Base-by-base conservation (phyloP, 2,113 vertebrate genomes). In the Entosphenus tridentatus region DNA sequence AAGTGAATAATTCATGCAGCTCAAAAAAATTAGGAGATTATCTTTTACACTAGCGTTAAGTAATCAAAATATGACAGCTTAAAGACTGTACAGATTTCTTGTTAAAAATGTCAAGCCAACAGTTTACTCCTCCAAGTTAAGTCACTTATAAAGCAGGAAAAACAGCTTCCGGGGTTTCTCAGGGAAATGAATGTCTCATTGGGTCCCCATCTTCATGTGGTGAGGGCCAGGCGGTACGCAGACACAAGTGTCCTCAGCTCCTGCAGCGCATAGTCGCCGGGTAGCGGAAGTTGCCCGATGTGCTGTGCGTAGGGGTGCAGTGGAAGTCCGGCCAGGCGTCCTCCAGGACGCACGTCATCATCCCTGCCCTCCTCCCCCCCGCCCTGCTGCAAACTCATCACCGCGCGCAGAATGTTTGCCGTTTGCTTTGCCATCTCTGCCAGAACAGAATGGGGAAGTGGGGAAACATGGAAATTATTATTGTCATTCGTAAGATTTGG, bases 401-500 rank as follows among this genome's bases (percentile, higher is more conserved):
- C 89, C 67, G 74, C 86, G 0, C 88, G 84, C 55, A 96, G 77
- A 69, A 96, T 83, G 80, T 97, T 95, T 1, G 88, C 86, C 8
- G 90, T 68, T 1, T 88, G 82, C 75, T 97, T 97, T 2, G 93
- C 93, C 93, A 97, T 96, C 59, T 97, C 93, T 97, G 78, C 3
- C 70, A 59, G 71, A 59, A 55, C 54, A 68, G 55, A 67, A 10
- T 10, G 55, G 55, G 3, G 56, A 2, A 12, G 57, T 4, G 10
- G 11, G 55, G 59, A 12, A 56, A 56, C 39, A 16, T 56, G 14
- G 39, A 62, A n/a, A 9, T 12, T 2, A 9, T 9, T 11, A 54
- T 54, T 21, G 12, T 18, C 56, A n/a, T 11, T 21, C 16, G 39
- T 16, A 13, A n/a, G 6, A 70, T 12, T 8, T 5, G 18, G 10